Conservation (phyloP, 2,113 vertebrate species). For the Sander lucioperca region DNA sequence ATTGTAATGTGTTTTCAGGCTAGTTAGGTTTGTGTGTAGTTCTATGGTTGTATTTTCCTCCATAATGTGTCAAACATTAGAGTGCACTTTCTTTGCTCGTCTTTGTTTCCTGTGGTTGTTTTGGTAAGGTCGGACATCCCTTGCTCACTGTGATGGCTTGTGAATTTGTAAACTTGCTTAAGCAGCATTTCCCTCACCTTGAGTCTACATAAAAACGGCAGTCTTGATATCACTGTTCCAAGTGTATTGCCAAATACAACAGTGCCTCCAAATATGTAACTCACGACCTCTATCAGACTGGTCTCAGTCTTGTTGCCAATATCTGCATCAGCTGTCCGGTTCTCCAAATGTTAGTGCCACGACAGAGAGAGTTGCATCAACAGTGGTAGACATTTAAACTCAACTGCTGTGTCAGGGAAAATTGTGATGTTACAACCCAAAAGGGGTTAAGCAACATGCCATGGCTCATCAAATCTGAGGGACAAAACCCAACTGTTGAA, state of each 20-base stretch:
- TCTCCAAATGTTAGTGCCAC: neutral
- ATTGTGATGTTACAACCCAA: neutral
- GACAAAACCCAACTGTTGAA: neutral
- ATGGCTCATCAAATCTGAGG: neutral
- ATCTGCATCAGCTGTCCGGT: neutral
- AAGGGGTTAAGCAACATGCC: conserved; percentile 7
- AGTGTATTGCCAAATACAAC: neutral
- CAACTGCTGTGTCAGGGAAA: neutral
- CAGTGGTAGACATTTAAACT: conserved; percentile 3
- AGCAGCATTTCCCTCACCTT: conserved; percentile 10
- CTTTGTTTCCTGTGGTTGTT: conserved; percentile 2
- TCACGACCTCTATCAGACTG: neutral
- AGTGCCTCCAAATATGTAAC: conserved; percentile 9
- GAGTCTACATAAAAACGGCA: conserved; percentile 18
- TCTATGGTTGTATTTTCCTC: neutral
- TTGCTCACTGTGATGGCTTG: neutral
- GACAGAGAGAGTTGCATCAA: neutral
- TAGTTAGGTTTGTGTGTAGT: neutral
- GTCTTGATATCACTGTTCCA: conserved; percentile 9
- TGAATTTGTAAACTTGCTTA: conserved; percentile 19
- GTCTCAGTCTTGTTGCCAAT: conserved; percentile 1
- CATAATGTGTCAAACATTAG: neutral
- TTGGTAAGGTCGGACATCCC: neutral
- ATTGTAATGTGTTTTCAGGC: neutral
- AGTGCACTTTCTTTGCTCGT: neutral